phyloP scores from a whole-genome alignment of 1,140 invertebrate species.

The Drosophila saltans region DNA sequence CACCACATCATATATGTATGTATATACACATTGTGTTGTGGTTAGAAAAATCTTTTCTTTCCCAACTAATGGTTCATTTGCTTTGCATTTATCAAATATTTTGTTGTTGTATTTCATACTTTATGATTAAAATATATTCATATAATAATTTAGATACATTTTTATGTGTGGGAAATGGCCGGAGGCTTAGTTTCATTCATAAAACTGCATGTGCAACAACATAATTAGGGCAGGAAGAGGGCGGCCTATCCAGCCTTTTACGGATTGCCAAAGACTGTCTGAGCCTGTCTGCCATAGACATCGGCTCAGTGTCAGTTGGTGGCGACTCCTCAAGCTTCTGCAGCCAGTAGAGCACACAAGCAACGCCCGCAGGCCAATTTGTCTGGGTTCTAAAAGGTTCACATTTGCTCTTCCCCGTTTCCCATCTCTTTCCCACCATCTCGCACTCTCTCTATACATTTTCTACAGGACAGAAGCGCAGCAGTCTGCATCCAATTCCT shows the following conservation, averaged over 20 bases:
- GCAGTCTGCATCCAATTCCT: constrained; percentile 62
- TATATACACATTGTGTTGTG: background rate
- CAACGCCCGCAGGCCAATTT: constrained; percentile 55
- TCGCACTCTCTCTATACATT: background rate
- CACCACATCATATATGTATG: background rate
- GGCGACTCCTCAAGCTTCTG: constrained; percentile 18
- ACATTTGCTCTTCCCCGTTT: constrained; percentile 20
- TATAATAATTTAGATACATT: constrained; percentile 32
- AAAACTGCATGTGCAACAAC: constrained; percentile 66
- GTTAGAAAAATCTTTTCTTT: background rate
- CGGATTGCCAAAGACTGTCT: background rate
- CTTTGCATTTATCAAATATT: background rate
- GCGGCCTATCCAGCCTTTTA: constrained; percentile 42
- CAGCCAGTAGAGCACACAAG: constrained; percentile 60
- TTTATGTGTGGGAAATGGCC: constrained; percentile 59
- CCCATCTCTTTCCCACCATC: background rate
- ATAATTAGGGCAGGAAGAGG: constrained; percentile 72
- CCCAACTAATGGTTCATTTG: background rate
- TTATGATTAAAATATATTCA: constrained; percentile 24
- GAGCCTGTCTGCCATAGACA: constrained; percentile 6
- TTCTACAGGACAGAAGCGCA: constrained; percentile 49
- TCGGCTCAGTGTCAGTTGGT: background rate
- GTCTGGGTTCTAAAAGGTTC: constrained; percentile 35
- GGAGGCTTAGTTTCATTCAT: constrained; percentile 64
- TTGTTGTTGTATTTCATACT: constrained; percentile 6